Conservation (phyloP, 2,797 vertebrate species). For the Falco biarmicus region DNA sequence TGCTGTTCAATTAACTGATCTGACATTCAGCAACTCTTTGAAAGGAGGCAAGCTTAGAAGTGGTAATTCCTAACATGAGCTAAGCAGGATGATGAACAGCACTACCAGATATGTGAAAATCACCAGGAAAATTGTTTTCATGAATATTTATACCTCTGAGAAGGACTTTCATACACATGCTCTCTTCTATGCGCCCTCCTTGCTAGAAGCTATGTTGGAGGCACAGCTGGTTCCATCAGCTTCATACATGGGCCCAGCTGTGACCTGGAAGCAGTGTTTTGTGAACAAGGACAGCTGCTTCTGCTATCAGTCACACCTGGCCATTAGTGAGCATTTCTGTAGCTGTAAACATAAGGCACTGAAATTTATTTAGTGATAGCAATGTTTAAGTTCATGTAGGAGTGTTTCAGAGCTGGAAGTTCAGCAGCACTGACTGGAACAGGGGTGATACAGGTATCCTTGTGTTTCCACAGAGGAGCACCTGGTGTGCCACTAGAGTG, state of each 20-base stretch:
- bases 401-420: not conserved
- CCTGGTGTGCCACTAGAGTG: not conserved
- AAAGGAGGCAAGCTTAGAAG: not conserved
- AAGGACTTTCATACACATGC: rapidly evolving
- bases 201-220: rapidly evolving
- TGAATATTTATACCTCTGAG: not conserved
- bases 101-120: not conserved
- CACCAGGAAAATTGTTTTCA: not conserved
- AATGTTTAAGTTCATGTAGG: not conserved
- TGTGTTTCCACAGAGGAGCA: not conserved
- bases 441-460: not conserved
- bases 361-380: not conserved
- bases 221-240: not conserved
- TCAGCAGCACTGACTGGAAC: not conserved
- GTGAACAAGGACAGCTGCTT: not conserved
- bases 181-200: not conserved
- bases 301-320: not conserved
- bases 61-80: not conserved
- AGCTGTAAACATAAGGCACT: not conserved
- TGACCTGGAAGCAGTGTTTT: not conserved
- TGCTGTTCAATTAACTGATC: not conserved
- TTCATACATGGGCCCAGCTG: not conserved
- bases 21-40: not conserved
- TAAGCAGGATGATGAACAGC: not conserved
- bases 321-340: not conserved